Conservation (phyloP, 2,797 vertebrate genomes). For the Chelon labrosus region DNA sequence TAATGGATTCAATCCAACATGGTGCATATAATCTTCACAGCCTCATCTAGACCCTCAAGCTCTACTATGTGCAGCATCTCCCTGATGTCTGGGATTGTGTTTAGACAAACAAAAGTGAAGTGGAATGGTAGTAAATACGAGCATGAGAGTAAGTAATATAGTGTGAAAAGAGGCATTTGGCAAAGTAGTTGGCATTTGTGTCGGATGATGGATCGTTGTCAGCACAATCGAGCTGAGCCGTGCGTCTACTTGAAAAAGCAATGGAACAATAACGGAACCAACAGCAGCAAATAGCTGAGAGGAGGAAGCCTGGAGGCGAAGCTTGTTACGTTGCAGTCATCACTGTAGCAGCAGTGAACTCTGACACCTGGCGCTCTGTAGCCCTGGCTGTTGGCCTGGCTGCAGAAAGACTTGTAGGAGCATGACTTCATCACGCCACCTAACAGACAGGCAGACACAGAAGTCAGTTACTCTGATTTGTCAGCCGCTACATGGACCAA, state of each 20-base stretch:
- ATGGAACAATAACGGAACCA: slow-evolving; percentile 71
- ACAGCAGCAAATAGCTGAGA: slow-evolving; percentile 71
- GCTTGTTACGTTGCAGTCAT: slow-evolving; percentile 88
- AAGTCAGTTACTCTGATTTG: slow-evolving; percentile 17
- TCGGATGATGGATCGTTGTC: slow-evolving; percentile 14
- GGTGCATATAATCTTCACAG: slow-evolving; percentile 30
- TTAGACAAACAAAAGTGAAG: slow-evolving; percentile 4
- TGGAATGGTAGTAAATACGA: background rate
- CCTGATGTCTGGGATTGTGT: background rate
- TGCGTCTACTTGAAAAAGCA: slow-evolving; percentile 56
- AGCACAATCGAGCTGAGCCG: slow-evolving; percentile 9
- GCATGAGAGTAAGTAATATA: background rate
- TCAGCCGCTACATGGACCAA: background rate
- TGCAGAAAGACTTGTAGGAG: slow-evolving; percentile 92
- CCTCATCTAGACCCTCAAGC: slow-evolving; percentile 18
- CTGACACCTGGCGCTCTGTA: slow-evolving; percentile 87
- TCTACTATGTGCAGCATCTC: background rate
- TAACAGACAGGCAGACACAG: slow-evolving; percentile 57
- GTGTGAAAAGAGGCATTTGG: slow-evolving; percentile 44
- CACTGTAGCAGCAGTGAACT: slow-evolving; percentile 91
- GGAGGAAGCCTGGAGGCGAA: slow-evolving; percentile 63
- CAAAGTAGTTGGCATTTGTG: slow-evolving; percentile 28
- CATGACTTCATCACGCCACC: slow-evolving; percentile 94
- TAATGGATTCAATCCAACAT: slow-evolving; percentile 52
- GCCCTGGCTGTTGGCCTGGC: slow-evolving; percentile 88